Base-by-base conservation (phyloP, 2,113 vertebrate species). In the Patagioenas fasciata region DNA sequence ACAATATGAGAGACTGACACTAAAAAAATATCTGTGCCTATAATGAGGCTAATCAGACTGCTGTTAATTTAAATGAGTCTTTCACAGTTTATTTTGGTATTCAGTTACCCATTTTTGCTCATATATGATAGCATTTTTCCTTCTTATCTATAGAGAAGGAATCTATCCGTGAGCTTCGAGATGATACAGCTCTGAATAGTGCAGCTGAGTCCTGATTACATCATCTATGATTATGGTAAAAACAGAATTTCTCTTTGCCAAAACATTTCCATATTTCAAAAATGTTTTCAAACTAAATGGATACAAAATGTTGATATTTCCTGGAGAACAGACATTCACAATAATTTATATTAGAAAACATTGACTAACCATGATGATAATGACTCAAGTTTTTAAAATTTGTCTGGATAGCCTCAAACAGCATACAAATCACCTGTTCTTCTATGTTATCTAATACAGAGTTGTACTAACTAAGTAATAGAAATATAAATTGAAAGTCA, bases 21-120 rank as follows among this genome's bases (percentile, higher is more conserved):
- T 34, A 23, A 84, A 83, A 89, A 91, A 84, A 40, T 71, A 66
- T 44, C 42, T 90, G 7, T 84, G 40, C 24, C 44, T 77, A 23
- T 82, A 86, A 66, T 67, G 44, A 87, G 32, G 34, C 48, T 94
- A 62, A 94, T 88, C 40, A 93, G 65, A 58, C 28, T 50, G 60
- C 24, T 86, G 38, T 89, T 93, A 66, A 85, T 95, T 95, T 93
- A 89, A 96, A 79, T 72, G 13, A 40, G 10, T 58, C 36, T 91
- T 47, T 85, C 50, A 44, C 9, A 26, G 6, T 60, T 90, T 64
- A 15, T 91, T 80, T 56, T 73, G 26, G 9, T 47, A 67, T 80
- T 85, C 57, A 79, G 65, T 85, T 88, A 92, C 11, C 6, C 2
- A 1, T 42, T 91, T 83, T 89, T 56, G n/a, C 40, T 92, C 40